Percentiles rank a stretch among this genome's conserved stretches.
These are phyloP conservation scores for Temnopleurus reevesii DNA, from an alignment of 53 echinoderm and acorn worm species.

Conservation along the genomic window DNA sequence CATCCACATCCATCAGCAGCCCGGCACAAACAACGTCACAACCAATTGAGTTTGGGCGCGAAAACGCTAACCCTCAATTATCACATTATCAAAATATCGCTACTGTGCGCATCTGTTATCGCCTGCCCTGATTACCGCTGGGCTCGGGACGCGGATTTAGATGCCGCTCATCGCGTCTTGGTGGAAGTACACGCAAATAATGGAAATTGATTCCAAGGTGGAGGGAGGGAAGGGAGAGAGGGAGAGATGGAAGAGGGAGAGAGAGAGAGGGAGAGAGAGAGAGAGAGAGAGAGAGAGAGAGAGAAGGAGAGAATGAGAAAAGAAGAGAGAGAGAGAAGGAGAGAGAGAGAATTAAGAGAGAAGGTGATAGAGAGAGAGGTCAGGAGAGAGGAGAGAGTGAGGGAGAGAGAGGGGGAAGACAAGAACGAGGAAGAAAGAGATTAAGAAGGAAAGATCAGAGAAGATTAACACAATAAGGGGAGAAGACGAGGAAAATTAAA, in stretches of 20 bases:
- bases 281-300: neutral
- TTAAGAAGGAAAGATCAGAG: too few species aligned
- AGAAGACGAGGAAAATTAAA: too few species aligned
- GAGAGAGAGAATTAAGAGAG: too few species aligned
- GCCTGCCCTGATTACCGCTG: neutral
- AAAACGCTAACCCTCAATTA: conserved; percentile 24
- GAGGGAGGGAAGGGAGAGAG: neutral
- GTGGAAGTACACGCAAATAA: neutral
- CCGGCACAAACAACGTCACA: conserved; percentile 8
- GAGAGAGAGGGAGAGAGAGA: too few species aligned
- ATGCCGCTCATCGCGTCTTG: neutral
- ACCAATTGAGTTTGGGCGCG: conserved; percentile 13
- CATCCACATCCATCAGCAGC: neutral
- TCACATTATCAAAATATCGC: conserved; percentile 46
- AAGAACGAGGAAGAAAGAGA: neutral
- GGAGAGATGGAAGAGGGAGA: neutral
- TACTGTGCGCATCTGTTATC: conserved; percentile 44
- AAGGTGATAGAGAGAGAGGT: neutral
- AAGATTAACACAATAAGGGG: too few species aligned
- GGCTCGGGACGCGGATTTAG: neutral
- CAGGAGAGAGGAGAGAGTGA: neutral
- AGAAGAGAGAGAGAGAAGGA: neutral
- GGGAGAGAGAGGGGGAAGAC: neutral
- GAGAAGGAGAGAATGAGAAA: neutral
- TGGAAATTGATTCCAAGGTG: too few species aligned